Conservation (phyloP, 2,113 vertebrate genomes). For the Grammomys surdaster region DNA sequence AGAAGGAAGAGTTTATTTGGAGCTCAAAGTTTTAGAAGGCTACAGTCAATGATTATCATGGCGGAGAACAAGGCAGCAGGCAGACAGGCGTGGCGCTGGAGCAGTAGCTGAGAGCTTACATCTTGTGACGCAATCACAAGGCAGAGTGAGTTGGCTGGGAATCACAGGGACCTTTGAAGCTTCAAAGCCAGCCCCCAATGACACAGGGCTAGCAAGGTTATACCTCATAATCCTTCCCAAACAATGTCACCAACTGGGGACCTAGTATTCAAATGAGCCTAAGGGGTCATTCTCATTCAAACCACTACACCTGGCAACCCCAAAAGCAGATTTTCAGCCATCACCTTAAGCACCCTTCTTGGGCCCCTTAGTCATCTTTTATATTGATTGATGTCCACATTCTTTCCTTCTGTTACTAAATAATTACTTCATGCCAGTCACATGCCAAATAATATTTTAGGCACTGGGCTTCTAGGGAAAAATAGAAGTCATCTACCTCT, state of each 20-base stretch:
- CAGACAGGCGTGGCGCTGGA: neutral
- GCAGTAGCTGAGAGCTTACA: neutral
- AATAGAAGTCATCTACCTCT: neutral
- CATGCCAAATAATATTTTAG: neutral
- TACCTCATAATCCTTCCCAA: neutral
- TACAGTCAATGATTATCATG: neutral
- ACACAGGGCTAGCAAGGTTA: neutral
- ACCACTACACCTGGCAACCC: neutral
- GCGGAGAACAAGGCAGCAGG: neutral
- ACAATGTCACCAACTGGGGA: neutral
- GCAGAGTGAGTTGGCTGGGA: neutral
- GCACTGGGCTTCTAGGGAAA: neutral
- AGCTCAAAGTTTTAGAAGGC: neutral
- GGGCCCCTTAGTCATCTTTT: neutral
- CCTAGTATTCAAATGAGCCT: neutral
- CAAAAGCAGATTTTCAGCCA: neutral
- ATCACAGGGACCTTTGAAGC: neutral
- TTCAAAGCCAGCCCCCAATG: neutral
- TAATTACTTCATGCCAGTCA: neutral
- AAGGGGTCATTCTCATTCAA: no score
- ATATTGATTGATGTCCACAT: no score
- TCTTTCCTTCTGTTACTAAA: neutral
- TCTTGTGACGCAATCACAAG: neutral
- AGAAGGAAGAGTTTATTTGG: neutral
- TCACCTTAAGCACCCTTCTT: neutral